Percentiles rank a stretch among this genome's conserved stretches.
phyloP scores from a whole-genome alignment of 2,113 vertebrate species.

The Chamaea fasciata region DNA sequence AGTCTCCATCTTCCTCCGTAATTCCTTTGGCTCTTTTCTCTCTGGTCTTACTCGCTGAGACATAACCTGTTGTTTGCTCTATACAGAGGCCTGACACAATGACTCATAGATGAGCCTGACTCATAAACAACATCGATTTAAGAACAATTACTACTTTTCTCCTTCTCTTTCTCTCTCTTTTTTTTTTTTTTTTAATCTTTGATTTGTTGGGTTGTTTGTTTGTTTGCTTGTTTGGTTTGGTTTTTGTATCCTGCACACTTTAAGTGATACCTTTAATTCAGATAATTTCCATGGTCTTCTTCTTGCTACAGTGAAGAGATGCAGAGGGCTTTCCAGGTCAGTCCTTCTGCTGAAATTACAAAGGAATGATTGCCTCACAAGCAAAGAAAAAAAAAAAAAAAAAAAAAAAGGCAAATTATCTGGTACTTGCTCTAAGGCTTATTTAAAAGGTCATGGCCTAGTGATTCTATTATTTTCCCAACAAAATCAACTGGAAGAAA shows the following conservation, averaged over 20 bases:
- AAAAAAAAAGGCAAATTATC: background rate
- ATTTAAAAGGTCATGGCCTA: background rate
- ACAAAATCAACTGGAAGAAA: background rate
- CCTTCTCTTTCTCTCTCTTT: accelerated
- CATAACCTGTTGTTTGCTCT: background rate
- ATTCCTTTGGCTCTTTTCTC: background rate
- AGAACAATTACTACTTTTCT: background rate
- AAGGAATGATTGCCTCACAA: background rate
- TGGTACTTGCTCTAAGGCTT: background rate
- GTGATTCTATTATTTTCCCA: background rate
- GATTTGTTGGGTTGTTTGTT: too few relatives aligned
- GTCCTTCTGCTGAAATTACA: background rate
- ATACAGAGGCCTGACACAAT: accelerated
- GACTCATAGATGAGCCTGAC: background rate
- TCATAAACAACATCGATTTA: background rate
- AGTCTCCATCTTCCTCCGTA: accelerated
- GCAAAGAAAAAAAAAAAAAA: background rate
- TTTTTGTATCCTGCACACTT: background rate
- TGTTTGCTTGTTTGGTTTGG: too few relatives aligned
- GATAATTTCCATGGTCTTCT: background rate
- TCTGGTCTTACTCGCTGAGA: background rate
- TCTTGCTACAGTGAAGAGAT: background rate
- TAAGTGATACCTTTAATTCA: background rate
- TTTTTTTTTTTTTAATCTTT: too few relatives aligned
- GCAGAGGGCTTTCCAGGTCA: background rate